Percentiles rank a stretch among this genome's conserved stretches.
These are phyloP conservation scores for Dendroctonus valens DNA, from an alignment of 1,140 invertebrate species.

Conservation along the genomic window DNA sequence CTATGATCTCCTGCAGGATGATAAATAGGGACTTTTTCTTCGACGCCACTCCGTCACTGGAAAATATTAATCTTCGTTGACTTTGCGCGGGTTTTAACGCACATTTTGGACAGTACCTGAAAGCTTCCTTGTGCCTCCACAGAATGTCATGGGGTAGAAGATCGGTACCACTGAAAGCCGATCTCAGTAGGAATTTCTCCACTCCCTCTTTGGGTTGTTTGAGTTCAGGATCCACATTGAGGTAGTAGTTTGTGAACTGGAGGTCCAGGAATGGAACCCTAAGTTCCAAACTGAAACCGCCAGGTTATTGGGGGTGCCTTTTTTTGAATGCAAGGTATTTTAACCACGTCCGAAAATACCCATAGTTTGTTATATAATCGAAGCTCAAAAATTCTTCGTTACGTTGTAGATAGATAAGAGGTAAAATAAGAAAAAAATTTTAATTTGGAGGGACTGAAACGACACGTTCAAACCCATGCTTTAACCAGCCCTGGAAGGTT, in stretches of 20 bases:
- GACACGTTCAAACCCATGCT: too few species aligned
- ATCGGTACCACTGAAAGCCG: conserved; percentile 68
- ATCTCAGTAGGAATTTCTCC: conserved; percentile 80
- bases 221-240: conserved; percentile 65
- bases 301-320: too few species aligned
- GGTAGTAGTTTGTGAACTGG: conserved; percentile 75
- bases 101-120: conserved; percentile 54
- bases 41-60: conserved; percentile 83
- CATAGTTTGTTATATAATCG: too few species aligned
- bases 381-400: too few species aligned
- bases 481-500: too few species aligned
- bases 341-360: too few species aligned
- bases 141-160: conserved; percentile 81
- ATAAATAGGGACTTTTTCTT: conserved; percentile 75
- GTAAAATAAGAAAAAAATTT: too few species aligned
- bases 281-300: conserved; percentile 72
- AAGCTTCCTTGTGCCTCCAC: conserved; percentile 91
- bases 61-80: conserved; percentile 43
- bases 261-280: conserved; percentile 87
- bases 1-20: conserved; percentile 72
- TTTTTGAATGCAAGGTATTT: too few species aligned
- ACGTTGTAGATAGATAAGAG: too few species aligned
- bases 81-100: neutral
- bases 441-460: too few species aligned
- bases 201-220: conserved; percentile 74